phyloP scores from a whole-genome alignment of 2,888 invertebrate genomes.

The Byasa hedistus region DNA sequence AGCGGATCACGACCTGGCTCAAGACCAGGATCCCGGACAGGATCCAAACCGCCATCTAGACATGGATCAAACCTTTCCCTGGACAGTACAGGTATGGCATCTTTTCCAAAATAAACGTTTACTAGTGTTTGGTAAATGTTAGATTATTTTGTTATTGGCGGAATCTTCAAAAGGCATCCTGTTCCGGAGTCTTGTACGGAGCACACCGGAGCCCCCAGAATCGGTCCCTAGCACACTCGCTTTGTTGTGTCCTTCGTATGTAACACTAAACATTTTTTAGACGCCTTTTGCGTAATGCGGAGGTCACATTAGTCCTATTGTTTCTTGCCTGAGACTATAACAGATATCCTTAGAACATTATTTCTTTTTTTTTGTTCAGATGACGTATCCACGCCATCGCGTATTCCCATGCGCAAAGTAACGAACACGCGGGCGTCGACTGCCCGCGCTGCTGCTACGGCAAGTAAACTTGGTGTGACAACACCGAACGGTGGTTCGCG shows the following conservation, averaged over 20 bases:
- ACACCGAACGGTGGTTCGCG: conserved; percentile 83
- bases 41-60: conserved; percentile 95
- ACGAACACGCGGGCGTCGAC: conserved; percentile 79
- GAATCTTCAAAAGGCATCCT: too few species aligned
- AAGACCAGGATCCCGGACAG: conserved; percentile 90
- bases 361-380: conserved; percentile 63
- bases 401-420: conserved; percentile 88
- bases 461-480: conserved; percentile 78
- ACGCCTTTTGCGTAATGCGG: too few species aligned
- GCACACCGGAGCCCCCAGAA: too few species aligned
- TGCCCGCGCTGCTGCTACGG: conserved; percentile 80
- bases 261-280: too few species aligned
- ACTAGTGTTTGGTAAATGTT: too few species aligned
- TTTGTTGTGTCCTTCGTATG: too few species aligned
- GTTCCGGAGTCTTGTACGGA: too few species aligned
- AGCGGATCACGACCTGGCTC: conserved; percentile 92
- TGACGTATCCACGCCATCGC: conserved; percentile 87
- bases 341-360: background rate
- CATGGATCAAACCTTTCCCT: conserved; percentile 95
- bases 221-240: too few species aligned
- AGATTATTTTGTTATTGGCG: too few species aligned
- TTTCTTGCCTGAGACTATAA: too few species aligned
- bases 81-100: conserved; percentile 88
- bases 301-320: too few species aligned
- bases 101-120: too few species aligned